Evolutionary conservation across 2,113 vertebrate species (phyloP), one percentile per base, ranked within the genome.

Genomic region (Procavia capensis): DNA sequence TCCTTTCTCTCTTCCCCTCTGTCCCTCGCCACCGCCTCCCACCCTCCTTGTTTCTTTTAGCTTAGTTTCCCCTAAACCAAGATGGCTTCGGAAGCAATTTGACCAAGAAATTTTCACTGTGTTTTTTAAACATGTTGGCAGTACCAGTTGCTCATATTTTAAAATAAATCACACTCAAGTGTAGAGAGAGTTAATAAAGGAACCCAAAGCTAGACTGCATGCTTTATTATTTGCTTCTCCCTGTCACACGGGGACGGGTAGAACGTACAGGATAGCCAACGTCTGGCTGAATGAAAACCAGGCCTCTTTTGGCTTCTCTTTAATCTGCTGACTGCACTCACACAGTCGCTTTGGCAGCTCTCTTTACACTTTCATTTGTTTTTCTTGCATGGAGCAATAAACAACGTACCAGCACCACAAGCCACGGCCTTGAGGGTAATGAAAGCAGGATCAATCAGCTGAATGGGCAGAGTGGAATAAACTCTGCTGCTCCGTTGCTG

Each of bases 321-420:
- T 79, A 68, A 86, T 89, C 20, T 75, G 54, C 83, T 84, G 75
- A 64, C 50, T 88, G 24, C 3, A 34, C 59, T 17, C 78, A 95
- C 13, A 66, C 39, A 54, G 74, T 61, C 70, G 45, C 63, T 93
- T 66, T 81, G 88, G 90, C 45, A 63, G 39, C 13, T 13, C 29
- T 72, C 39, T 94, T 93, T 66, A 2, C 61, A 59, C 82, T 84
- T 79, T 88, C 72, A 43, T 83, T 91, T 95, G 6, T 70, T 86
- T 94, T 83, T 93, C 82, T 83, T 63, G 47, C 50, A 85, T 25
- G 57, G 63, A 96, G 74, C 72, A 90, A 80, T 91, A 92, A 92
- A 91, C n/a, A 54, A 22, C 41, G 25, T 79, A 50, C 83, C 78
- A 81, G 50, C 3, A 14, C 72, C 39, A 6, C 63, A 92, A 66